Conservation (phyloP, 2,888 invertebrate species). For the Dione vanillae region DNA sequence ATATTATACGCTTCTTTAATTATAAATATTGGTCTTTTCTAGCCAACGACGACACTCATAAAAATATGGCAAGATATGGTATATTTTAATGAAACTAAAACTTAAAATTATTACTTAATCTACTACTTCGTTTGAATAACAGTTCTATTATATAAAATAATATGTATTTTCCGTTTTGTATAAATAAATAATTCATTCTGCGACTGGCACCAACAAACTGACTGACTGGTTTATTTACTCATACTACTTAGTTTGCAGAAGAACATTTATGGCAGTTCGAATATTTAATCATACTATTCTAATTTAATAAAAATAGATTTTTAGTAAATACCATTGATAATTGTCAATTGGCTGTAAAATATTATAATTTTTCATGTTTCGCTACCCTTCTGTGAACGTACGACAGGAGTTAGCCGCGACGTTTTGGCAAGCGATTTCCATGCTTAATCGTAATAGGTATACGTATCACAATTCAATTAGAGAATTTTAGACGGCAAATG, state of each 20-base stretch:
- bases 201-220: neutral
- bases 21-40: slow-evolving; percentile 9
- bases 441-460: slow-evolving; percentile 28
- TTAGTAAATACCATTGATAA: neutral
- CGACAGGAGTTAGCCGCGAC: neutral
- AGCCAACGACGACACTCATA: slow-evolving; percentile 29
- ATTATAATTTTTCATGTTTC: neutral
- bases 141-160: neutral
- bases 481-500: slow-evolving; percentile 42
- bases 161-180: neutral
- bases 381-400: neutral
- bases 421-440: slow-evolving; percentile 1
- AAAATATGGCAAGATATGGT: slow-evolving; percentile 39
- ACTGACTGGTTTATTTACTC: neutral
- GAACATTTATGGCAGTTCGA: neutral
- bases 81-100: slow-evolving; percentile 14
- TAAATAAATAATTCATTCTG: too few species aligned
- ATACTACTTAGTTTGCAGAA: neutral
- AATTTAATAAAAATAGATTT: neutral
- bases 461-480: slow-evolving; percentile 39
- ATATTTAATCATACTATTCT: neutral
- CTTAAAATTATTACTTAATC: neutral
- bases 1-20: neutral
- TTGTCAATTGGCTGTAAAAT: neutral
- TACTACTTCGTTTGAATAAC: neutral